phyloP scores from a whole-genome alignment of 2,113 vertebrate species.

The Serilophus lunatus region DNA sequence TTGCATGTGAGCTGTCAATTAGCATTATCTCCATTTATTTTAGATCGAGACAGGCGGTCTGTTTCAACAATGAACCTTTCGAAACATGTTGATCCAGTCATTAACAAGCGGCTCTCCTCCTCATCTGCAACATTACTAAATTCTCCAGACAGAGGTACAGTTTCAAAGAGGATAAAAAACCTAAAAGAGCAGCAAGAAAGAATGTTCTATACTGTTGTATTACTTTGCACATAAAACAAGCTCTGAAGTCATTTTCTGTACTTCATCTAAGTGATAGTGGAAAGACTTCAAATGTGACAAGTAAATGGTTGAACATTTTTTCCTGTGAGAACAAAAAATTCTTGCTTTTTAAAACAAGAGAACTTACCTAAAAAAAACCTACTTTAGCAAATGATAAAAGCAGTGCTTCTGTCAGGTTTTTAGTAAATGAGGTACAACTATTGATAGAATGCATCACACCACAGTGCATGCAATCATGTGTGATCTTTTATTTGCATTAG shows the following conservation, averaged over 20 bases:
- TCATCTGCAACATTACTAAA: constrained; percentile 97
- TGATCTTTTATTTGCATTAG: constrained; percentile 49
- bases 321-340: constrained; percentile 55
- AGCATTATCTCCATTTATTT: constrained; percentile 79
- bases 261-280: constrained; percentile 67
- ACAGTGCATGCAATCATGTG: constrained; percentile 54
- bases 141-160: constrained; percentile 97
- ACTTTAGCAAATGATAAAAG: constrained; percentile 57
- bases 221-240: constrained; percentile 64
- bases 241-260: constrained; percentile 75
- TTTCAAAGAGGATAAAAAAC: constrained; percentile 53
- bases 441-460: constrained; percentile 58
- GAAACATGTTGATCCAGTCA: constrained; percentile 93
- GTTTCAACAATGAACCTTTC: constrained; percentile 98
- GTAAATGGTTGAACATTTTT: constrained; percentile 68
- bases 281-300: constrained; percentile 71
- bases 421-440: constrained; percentile 72
- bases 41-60: constrained; percentile 94
- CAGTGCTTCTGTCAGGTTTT: constrained; percentile 75
- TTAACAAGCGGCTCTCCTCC: constrained; percentile 96
- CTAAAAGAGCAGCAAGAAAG: constrained; percentile 40
- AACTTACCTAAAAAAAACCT: constrained; percentile 48
- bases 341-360: constrained; percentile 54
- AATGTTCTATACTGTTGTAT: constrained; percentile 63
- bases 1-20: constrained; percentile 76